Percentiles rank a stretch among this genome's conserved stretches.
phyloP scores from a whole-genome alignment of 2,113 vertebrate genomes.

The Sorex fumeus region DNA sequence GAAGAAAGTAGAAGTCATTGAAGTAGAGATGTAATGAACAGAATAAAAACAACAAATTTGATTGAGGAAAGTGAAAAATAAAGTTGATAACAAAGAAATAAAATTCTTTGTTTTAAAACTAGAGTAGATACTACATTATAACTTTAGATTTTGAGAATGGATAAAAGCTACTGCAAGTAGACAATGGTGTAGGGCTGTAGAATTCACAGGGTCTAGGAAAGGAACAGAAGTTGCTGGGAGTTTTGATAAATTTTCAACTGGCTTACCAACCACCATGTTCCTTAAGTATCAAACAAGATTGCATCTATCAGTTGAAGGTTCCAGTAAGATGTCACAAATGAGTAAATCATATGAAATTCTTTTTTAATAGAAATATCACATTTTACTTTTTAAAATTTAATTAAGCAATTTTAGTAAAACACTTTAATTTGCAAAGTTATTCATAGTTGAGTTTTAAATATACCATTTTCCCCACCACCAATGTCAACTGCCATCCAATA shows the following conservation, averaged over 20 bases:
- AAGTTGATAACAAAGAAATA: neutral
- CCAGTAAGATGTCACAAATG: too few species aligned
- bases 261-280: too few species aligned
- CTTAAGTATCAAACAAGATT: too few species aligned
- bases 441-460: too few species aligned
- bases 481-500: too few species aligned
- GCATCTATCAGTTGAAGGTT: too few species aligned
- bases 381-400: too few species aligned
- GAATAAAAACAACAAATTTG: neutral
- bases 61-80: neutral
- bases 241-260: too few species aligned
- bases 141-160: neutral
- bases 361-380: too few species aligned
- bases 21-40: neutral
- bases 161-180: neutral
- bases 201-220: neutral
- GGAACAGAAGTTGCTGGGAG: accelerated
- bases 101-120: neutral
- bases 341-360: neutral
- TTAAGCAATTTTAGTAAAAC: too few species aligned
- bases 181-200: accelerated
- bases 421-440: too few species aligned
- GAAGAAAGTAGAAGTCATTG: neutral
- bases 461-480: too few species aligned
- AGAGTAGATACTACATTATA: neutral